A percentile compares a stretch with the other conserved stretches of the same genome.
Evolutionary conservation across 2,797 vertebrate species (phyloP).

Genomic region (Euphonia xanthogaster): DNA sequence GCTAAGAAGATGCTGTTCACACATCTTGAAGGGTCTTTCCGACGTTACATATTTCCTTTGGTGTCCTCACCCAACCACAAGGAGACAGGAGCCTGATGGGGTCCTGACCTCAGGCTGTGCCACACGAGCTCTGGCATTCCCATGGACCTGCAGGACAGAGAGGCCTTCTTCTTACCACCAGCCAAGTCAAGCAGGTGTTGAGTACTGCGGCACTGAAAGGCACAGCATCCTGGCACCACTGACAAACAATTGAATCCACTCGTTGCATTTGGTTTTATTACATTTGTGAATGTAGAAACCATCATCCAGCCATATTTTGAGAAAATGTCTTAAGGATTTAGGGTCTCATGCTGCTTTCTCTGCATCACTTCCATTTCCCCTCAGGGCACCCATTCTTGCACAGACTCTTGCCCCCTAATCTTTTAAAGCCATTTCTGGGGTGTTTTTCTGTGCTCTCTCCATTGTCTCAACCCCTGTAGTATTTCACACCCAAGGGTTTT

Average conservation of each 20-base stretch:
- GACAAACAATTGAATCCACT: neutral
- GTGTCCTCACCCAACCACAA: neutral
- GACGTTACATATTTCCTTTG: neutral
- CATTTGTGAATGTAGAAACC: neutral
- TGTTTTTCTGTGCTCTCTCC: neutral
- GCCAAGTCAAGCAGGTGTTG: neutral
- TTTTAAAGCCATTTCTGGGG: neutral
- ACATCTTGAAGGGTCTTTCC: neutral
- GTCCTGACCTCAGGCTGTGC: neutral
- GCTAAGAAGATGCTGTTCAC: neutral
- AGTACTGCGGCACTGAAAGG: neutral
- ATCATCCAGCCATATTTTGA: neutral
- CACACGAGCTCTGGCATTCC: accelerated
- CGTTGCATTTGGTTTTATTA: neutral
- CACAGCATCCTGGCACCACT: neutral
- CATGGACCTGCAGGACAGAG: accelerated
- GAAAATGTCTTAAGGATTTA: neutral
- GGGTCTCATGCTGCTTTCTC: neutral
- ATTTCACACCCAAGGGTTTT: neutral
- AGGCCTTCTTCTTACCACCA: neutral
- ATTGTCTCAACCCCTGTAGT: accelerated
- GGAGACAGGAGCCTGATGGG: neutral
- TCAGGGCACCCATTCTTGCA: neutral
- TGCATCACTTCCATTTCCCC: neutral
- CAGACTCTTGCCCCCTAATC: neutral